These are phyloP conservation scores for Neoseiulus cucumeris DNA, from an alignment of 1,140 invertebrate species.

Conservation along the genomic window DNA sequence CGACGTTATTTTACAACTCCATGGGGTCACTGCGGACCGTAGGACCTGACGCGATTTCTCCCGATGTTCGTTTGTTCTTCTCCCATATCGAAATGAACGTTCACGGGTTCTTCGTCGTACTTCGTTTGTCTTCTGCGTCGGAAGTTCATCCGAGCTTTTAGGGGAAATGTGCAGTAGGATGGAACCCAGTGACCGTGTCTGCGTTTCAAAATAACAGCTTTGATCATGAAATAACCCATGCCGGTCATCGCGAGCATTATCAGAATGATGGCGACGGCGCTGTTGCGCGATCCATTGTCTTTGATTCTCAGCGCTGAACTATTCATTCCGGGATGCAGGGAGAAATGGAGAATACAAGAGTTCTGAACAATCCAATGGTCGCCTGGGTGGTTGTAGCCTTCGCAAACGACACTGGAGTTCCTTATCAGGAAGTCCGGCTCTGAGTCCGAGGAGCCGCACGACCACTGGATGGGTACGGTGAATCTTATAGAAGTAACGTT, in stretches of 20 bases:
- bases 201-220: not conserved
- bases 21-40: no score
- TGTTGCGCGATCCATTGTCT: not conserved
- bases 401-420: not conserved
- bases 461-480: not conserved
- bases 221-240: not conserved
- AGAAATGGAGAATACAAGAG: not conserved
- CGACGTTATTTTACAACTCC: no score
- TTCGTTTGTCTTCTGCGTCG: not conserved
- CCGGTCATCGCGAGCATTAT: not conserved
- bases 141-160: constrained; percentile 3
- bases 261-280: not conserved
- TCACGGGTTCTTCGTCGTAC: not conserved
- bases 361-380: not conserved
- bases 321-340: not conserved
- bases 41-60: no score
- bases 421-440: not conserved
- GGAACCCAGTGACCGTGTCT: not conserved
- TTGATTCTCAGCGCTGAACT: not conserved
- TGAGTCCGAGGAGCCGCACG: not conserved
- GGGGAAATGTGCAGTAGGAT: not conserved
- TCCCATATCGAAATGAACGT: not conserved
- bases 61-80: not conserved
- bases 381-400: not conserved
- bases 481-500: not conserved